phyloP scores from a whole-genome alignment of 2,797 vertebrate species.

The Catharus ustulatus region DNA sequence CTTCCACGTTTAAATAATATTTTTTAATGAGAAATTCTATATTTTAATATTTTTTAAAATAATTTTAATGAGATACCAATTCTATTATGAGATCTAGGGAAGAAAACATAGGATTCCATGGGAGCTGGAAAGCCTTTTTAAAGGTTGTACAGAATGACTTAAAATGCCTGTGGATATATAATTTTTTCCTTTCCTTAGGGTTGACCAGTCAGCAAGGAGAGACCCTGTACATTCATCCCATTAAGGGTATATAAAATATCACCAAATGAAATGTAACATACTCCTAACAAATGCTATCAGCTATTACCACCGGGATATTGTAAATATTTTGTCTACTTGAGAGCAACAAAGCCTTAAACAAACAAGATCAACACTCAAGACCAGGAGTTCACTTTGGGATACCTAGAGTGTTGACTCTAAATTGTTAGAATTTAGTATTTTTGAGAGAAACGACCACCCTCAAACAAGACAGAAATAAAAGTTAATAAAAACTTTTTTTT shows the following conservation, averaged over 20 bases:
- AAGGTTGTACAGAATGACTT: not conserved
- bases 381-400: not conserved
- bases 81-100: not conserved
- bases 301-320: not conserved
- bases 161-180: accelerated
- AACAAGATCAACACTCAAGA: not conserved
- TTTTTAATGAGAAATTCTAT: not conserved
- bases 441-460: not conserved
- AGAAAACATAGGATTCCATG: not conserved
- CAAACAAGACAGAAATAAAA: not conserved
- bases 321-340: not conserved
- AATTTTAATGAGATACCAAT: not conserved
- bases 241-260: not conserved
- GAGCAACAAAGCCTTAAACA: not conserved
- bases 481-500: not conserved
- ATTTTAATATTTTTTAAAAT: not conserved
- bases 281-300: not conserved
- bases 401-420: not conserved
- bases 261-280: not conserved
- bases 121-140: not conserved
- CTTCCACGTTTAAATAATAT: not conserved
- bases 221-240: not conserved
- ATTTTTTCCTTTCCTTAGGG: not conserved
- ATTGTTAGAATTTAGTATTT: not conserved
- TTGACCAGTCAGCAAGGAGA: not conserved